Evolutionary conservation across 2,797 vertebrate genomes (phyloP).

Genomic region (Danionella dracula): DNA sequence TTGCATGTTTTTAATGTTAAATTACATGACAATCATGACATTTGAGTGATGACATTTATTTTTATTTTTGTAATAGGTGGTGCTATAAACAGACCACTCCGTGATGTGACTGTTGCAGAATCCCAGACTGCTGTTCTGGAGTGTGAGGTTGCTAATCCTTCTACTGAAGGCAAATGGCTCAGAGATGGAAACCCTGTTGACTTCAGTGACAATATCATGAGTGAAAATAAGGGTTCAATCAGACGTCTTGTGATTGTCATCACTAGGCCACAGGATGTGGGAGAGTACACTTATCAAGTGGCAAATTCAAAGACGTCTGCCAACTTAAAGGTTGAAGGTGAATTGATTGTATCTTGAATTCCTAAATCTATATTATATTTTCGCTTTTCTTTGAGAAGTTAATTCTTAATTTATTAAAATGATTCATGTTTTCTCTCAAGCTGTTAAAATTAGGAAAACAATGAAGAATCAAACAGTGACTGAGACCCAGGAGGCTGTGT

Average conservation of each 20-base stretch:
- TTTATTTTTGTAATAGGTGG: conserved; percentile 70
- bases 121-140: conserved; percentile 88
- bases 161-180: conserved; percentile 85
- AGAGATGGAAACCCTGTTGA: conserved; percentile 79
- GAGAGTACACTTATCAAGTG: conserved; percentile 93
- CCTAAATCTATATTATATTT: no score
- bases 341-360: neutral
- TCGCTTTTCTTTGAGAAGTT: no score
- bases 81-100: conserved; percentile 89
- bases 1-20: no score
- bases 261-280: conserved; percentile 84
- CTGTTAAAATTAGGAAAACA: conserved; percentile 92
- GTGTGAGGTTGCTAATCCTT: conserved; percentile 90
- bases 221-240: conserved; percentile 74
- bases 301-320: conserved; percentile 92
- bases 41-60: no score
- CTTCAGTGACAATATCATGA: conserved; percentile 73
- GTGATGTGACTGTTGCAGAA: conserved; percentile 86
- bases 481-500: conserved; percentile 82
- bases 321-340: conserved; percentile 90
- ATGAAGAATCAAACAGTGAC: conserved; percentile 78
- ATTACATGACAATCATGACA: neutral
- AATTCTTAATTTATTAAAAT: neutral
- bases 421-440: conserved; percentile 53
- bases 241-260: conserved; percentile 81